These are phyloP conservation scores for Nansenia antarctica DNA, from an alignment of 2,113 vertebrate genomes.

Conservation along the genomic window DNA sequence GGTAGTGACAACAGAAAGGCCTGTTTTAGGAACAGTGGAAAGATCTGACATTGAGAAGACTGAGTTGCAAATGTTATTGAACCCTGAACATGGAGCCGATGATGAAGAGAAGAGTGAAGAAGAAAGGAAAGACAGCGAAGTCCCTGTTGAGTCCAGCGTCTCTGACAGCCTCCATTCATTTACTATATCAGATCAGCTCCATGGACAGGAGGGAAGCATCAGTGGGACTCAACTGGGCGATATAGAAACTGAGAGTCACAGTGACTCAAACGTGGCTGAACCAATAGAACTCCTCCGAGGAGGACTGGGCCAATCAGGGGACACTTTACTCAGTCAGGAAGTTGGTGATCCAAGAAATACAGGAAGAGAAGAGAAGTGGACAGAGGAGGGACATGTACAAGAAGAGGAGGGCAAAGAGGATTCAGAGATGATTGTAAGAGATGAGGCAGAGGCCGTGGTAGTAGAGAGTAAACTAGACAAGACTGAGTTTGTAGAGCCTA, in stretches of 20 bases:
- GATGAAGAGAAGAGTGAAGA: not conserved
- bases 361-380: no score
- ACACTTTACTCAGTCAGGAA: no score
- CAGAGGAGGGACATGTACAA: not conserved
- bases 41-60: not conserved
- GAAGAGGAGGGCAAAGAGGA: not conserved
- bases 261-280: no score
- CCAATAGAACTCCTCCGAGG: constrained; percentile 15
- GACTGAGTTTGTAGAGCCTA: not conserved
- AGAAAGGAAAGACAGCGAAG: not conserved
- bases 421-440: not conserved
- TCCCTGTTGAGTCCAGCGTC: not conserved
- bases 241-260: not conserved
- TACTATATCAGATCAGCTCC: not conserved
- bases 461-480: not conserved
- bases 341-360: no score
- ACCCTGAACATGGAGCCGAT: not conserved
- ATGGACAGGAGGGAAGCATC: not conserved
- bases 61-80: not conserved
- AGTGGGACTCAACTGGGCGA: not conserved
- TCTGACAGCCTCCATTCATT: not conserved
- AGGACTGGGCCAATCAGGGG: not conserved
- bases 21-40: not conserved
- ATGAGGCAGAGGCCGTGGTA: not conserved
- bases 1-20: not conserved